Evolutionary conservation across 2,797 vertebrate species (phyloP), one percentile per base, ranked within the genome.

Genomic region (Pseudomugil tenellus): DNA sequence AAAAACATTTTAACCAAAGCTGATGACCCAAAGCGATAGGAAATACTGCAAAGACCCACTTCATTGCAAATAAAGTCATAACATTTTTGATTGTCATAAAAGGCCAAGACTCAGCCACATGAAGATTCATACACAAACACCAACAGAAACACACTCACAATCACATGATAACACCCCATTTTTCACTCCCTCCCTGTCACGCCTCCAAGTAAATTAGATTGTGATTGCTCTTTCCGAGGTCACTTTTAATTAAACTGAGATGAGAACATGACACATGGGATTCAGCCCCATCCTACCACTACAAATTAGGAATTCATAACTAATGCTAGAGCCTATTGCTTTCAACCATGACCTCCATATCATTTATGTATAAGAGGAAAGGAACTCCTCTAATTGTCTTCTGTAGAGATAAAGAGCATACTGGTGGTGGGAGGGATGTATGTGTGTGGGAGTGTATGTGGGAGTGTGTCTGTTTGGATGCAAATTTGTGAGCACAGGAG

Each of bases 221-320:
- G 85, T 90, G 89, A 93, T 90, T 90, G 90, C 91, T 91, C 89
- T 85, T 90, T 91, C 87, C 53, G 89, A 90, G 89, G 91, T 93
- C 91, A 93, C 85, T 90, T 92, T 92, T 93, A 93, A 94, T 94
- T 93, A 94, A 93, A 92, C 80, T 71, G 80, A 87, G 90, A 91
- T 88, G 89, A 91, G 87, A 90, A 90, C 81, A 88, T 84, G 89
- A 81, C 89, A 87, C 84, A 82, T 81, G 83, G 92, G 91, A 94
- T 92, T 91, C 92, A 84, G 84, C 84, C 83, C 72, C 83, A 72
- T 86, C 81, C 76, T 83, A 84, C 72, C 72, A 63, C 79, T 84
- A 85, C 73, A 84, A 87, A 90, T 92, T 89, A 90, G 85, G 84
- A 87, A 91, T 92, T 90, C 84, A 89, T 87, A 88, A 87, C 86